phyloP scores from a whole-genome alignment of 2,888 invertebrate genomes.

The Serripes groenlandicus region DNA sequence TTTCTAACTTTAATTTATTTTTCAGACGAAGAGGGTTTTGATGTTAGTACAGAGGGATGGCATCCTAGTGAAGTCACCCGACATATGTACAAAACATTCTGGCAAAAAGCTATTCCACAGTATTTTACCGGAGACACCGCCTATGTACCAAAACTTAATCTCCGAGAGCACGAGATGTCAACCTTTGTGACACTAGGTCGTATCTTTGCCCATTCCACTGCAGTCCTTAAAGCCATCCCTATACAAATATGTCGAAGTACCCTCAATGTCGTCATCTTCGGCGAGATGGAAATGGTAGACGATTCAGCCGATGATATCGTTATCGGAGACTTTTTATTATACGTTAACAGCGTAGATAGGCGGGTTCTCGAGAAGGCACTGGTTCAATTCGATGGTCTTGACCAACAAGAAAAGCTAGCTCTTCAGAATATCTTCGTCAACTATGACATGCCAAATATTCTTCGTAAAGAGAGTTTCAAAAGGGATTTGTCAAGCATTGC shows the following conservation, averaged over 20 bases:
- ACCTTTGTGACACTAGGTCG: constrained; percentile 16
- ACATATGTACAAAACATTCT: constrained; percentile 5
- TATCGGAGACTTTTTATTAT: constrained; percentile 5
- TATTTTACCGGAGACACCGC: constrained; percentile 20
- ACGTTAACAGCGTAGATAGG: background rate
- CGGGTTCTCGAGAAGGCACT: background rate
- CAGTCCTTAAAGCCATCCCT: constrained; percentile 9
- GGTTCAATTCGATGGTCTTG: background rate
- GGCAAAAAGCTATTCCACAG: constrained; percentile 7
- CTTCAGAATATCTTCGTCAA: background rate
- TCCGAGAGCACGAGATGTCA: background rate
- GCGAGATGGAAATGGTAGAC: background rate
- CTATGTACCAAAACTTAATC: constrained; percentile 1
- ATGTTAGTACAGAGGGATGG: no score
- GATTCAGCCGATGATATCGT: background rate
- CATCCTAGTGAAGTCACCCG: constrained; percentile 9
- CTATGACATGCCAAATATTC: constrained; percentile 10
- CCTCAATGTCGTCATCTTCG: constrained; percentile 14
- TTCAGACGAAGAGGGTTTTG: constrained; percentile 10
- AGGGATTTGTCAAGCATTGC: constrained; percentile 1
- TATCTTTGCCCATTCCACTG: constrained; percentile 10
- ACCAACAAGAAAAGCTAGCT: background rate
- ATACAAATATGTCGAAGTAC: constrained; percentile 19
- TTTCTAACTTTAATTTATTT: no score
- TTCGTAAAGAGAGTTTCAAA: background rate